Evolutionary conservation across 2,113 vertebrate genomes (phyloP), one percentile per base, ranked within the genome.

Genomic region (Loxodonta africana): DNA sequence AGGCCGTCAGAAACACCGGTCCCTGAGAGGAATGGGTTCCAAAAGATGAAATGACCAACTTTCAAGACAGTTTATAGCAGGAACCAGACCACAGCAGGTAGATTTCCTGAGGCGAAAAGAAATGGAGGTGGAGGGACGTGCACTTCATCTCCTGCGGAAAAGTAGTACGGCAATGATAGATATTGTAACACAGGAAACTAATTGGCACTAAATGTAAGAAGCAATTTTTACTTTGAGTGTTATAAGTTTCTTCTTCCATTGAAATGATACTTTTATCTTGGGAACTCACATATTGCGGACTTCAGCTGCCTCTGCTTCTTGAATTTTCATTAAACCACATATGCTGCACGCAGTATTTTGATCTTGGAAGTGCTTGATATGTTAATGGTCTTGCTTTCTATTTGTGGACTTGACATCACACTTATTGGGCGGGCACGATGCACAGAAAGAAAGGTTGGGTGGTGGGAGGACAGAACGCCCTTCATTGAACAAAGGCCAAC

Each of bases 371-470:
- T 51, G 76, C 81, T 94, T 74, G 83, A 90, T 95, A 88, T 95
- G 96, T 97, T 97, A 95, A 95, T 94, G n/a, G 69, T 77, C 90
- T 89, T 57, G 33, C 57, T 83, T 95, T 89, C 96, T 84, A 88
- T 83, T 80, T 89, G 90, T 69, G 91, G 91, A 91, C 51, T 81
- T 95, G 81, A 95, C 94, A 74, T 90, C 80, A 57, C 51, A 95
- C 90, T 87, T 74, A 95, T 84, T 87, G 73, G 81, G 96, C 95
- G 84, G 96, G 87, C 2, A 83, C 95, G 90, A 94, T 53, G 51
- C 67, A 44, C 0, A 26, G 28, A 60, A 88, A 41, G n/a, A 85
- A 86, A 83, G 48, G 53, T 41, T n/a, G 85, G 76, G 60, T 57
- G 60, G 71, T 81, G 74, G 48, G 96, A 95, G 94, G 90, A 92